Base-by-base conservation (phyloP, 1,140 invertebrate species). In the Stegodyphus dumicola region DNA sequence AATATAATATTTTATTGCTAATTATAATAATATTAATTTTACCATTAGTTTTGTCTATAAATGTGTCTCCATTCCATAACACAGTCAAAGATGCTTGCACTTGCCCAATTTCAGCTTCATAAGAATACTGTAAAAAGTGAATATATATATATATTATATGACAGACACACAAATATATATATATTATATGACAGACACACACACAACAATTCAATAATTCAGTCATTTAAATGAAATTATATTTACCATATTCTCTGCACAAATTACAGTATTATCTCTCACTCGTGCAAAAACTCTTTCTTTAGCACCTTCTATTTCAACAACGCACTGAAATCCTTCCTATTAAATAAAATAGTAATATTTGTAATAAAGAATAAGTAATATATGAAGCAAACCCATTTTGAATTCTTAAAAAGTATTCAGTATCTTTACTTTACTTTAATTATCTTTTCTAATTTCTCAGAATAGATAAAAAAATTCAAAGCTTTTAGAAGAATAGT, bases 41-140 rank as follows among this genome's bases (percentile, higher is more conserved):
- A 89, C 89, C 88, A 87, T 93, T 95, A 17, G 96, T 95, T 7
- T 95, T 95, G 89, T 97, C 96, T 66, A 98, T 94, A 89, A 97
- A 96, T 90, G 97, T 96, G 90, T 96, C 96, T 54, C 95, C 93
- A 91, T 98, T 98, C 96, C 96, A 98, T 33, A 97, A 94, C 53
- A 98, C 94, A 86, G 95, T 95, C 54, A 98, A 95, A 88, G 94
- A 95, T 0, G 96, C 96, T 90, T 96, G 94, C 89, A 96, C 96
- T 91, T 97, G 95, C 48, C 96, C 95, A 7, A 94, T 93, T 88
- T 94, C 93, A 51, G 94, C 94, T 91, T 97, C 95, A 91, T 98
- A 98, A 7, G 96, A 96, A 89, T 97, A 97, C 90, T 95, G 88
- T 9, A 75, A 49, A 18, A 48, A 10, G 7, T 49, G 48, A 17